A percentile compares a stretch with the other conserved stretches of the same genome.
These are phyloP conservation scores for Halictus rubicundus DNA, from an alignment of 1,140 invertebrate genomes.

Conservation along the genomic window DNA sequence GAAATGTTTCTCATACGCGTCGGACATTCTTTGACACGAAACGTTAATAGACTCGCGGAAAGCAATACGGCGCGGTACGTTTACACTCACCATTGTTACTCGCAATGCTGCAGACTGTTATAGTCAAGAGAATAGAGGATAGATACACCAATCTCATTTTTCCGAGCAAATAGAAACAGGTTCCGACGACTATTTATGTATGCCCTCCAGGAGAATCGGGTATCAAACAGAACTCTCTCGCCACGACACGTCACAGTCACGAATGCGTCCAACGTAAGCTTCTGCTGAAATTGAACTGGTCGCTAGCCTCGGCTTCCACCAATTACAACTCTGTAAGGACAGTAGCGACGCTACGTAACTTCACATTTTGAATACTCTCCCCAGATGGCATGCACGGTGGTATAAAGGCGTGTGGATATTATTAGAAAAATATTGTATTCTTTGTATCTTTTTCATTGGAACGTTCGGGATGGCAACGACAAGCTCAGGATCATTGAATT, in stretches of 20 bases:
- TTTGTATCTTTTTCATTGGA: background rate
- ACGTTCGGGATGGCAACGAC: too few relatives aligned
- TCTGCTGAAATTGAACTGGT: slow-evolving; percentile 33
- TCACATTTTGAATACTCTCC: slow-evolving; percentile 17
- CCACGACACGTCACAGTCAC: background rate
- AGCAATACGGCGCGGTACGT: background rate
- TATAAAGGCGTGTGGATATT: background rate
- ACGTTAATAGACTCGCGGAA: background rate
- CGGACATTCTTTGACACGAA: background rate
- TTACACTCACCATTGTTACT: slow-evolving; percentile 21
- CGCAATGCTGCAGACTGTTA: slow-evolving; percentile 15
- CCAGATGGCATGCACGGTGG: slow-evolving; percentile 1
- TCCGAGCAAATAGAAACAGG: background rate
- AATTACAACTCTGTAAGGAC: slow-evolving; percentile 38
- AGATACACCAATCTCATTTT: slow-evolving; percentile 27
- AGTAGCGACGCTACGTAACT: slow-evolving; percentile 39
- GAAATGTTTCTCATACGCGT: background rate
- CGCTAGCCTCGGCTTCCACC: slow-evolving; percentile 19
- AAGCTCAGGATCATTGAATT: too few relatives aligned
- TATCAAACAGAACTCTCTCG: background rate
- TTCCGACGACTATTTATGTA: background rate
- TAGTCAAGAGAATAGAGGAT: slow-evolving; percentile 13
- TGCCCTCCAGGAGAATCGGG: background rate
- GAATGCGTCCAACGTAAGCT: slow-evolving; percentile 20
- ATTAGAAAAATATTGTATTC: background rate